These are phyloP conservation scores for Colaptes auratus DNA, from an alignment of 2,113 vertebrate genomes.

Conservation along the genomic window DNA sequence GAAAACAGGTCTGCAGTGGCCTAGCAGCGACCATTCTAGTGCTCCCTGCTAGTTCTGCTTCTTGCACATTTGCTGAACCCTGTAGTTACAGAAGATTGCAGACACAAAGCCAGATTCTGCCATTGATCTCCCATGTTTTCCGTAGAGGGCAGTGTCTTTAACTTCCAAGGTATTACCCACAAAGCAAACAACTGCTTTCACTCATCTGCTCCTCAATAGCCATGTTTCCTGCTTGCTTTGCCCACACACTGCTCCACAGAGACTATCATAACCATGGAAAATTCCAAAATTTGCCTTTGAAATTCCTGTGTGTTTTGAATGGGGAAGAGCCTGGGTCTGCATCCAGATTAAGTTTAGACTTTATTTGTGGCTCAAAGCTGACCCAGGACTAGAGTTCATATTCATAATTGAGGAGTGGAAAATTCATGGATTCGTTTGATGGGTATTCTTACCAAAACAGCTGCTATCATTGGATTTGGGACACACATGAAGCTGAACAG, in stretches of 20 bases:
- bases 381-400: slow-evolving; percentile 6
- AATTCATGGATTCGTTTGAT: background rate
- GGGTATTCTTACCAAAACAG: background rate
- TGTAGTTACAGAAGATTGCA: background rate
- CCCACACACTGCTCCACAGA: slow-evolving; percentile 8
- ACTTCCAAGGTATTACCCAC: slow-evolving; percentile 15
- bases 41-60: background rate
- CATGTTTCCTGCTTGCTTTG: background rate
- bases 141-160: background rate
- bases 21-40: background rate
- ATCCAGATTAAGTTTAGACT: slow-evolving; percentile 42
- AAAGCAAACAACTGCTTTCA: slow-evolving; percentile 10
- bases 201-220: background rate
- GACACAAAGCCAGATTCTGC: background rate
- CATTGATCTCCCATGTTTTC: background rate
- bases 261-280: slow-evolving; percentile 56
- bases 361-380: slow-evolving; percentile 50
- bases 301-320: slow-evolving; percentile 27
- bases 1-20: background rate
- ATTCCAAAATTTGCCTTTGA: slow-evolving; percentile 18
- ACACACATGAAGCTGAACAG: background rate
- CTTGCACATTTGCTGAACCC: background rate
- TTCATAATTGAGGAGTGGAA: background rate
- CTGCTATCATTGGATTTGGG: background rate
- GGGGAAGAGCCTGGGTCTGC: background rate